phyloP scores from a whole-genome alignment of 2,113 vertebrate genomes.

The Gasterosteus nipponicus region DNA sequence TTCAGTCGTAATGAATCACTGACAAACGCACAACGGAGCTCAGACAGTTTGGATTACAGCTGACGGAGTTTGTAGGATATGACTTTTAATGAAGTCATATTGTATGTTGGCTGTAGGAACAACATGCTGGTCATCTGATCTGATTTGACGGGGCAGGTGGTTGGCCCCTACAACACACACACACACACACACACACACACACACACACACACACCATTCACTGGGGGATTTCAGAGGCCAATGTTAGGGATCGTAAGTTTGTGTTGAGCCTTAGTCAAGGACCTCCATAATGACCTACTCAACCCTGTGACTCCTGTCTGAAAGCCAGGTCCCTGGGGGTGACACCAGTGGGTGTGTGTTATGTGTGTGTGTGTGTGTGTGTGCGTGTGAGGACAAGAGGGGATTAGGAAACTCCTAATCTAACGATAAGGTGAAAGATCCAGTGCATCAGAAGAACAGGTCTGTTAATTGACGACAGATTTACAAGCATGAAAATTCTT shows the following conservation, averaged over 20 bases:
- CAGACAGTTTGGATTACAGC: slow-evolving; percentile 43
- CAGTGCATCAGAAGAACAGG: slow-evolving; percentile 36
- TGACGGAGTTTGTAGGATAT: slow-evolving; percentile 44
- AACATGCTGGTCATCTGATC: slow-evolving; percentile 25
- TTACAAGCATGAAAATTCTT: slow-evolving; percentile 21
- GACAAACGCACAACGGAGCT: slow-evolving; percentile 47
- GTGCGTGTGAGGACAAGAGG: neutral
- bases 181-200: slow-evolving; percentile 31
- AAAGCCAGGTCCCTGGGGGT: slow-evolving; percentile 63
- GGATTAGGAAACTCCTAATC: slow-evolving; percentile 36
- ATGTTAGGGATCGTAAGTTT: slow-evolving; percentile 65
- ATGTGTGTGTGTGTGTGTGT: slow-evolving; percentile 32
- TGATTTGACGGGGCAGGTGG: slow-evolving; percentile 45
- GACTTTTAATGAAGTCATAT: slow-evolving; percentile 36
- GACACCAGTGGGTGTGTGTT: slow-evolving; percentile 24
- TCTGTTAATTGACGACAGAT: slow-evolving; percentile 5
- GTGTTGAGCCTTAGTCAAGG: slow-evolving; percentile 72
- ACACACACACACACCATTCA: slow-evolving; percentile 49
- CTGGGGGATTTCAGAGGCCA: slow-evolving; percentile 56
- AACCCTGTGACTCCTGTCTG: slow-evolving; percentile 78
- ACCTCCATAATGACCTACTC: slow-evolving; percentile 76
- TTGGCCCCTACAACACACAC: slow-evolving; percentile 21
- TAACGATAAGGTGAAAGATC: slow-evolving; percentile 45
- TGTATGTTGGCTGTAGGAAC: slow-evolving; percentile 35
- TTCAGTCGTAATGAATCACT: slow-evolving; percentile 61